These are phyloP conservation scores for Chroicocephalus ridibundus DNA, from an alignment of 2,113 vertebrate genomes.

Conservation along the genomic window DNA sequence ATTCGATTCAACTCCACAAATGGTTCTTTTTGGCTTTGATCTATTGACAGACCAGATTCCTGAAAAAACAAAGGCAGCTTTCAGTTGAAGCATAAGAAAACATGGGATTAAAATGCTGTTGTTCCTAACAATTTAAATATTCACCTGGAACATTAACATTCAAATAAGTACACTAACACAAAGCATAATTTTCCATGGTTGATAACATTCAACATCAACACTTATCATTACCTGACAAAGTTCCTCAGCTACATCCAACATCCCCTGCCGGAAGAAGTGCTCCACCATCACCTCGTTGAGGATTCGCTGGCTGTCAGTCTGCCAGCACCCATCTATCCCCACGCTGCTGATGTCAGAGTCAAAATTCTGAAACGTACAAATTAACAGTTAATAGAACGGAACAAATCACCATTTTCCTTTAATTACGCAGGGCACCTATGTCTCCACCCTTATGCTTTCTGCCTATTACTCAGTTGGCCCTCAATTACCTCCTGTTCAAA, in stretches of 20 bases:
- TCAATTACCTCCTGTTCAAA: neutral
- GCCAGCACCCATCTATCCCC: conserved; percentile 86
- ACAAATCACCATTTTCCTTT: neutral
- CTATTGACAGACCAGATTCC: conserved; percentile 86
- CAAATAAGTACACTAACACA: neutral
- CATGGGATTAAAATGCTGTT: neutral
- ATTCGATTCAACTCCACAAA: conserved; percentile 87
- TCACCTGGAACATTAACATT: neutral
- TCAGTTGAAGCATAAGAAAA: neutral
- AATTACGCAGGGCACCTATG: neutral
- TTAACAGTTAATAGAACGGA: neutral
- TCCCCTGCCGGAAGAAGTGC: conserved; percentile 85
- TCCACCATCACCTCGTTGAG: conserved; percentile 89
- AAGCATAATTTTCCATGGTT: neutral
- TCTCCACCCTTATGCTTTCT: neutral
- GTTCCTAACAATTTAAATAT: neutral
- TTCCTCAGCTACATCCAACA: conserved; percentile 85
- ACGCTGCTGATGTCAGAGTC: conserved; percentile 87
- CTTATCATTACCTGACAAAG: conserved; percentile 79
- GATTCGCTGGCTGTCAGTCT: conserved; percentile 82
- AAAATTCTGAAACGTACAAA: conserved; percentile 75
- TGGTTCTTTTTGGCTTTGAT: conserved; percentile 85
- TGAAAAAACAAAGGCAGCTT: conserved; percentile 36
- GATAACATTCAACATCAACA: neutral
- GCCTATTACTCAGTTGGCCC: neutral